These are phyloP conservation scores for Chromobotia macracanthus DNA, from an alignment of 2,797 vertebrate species.

Conservation along the genomic window DNA sequence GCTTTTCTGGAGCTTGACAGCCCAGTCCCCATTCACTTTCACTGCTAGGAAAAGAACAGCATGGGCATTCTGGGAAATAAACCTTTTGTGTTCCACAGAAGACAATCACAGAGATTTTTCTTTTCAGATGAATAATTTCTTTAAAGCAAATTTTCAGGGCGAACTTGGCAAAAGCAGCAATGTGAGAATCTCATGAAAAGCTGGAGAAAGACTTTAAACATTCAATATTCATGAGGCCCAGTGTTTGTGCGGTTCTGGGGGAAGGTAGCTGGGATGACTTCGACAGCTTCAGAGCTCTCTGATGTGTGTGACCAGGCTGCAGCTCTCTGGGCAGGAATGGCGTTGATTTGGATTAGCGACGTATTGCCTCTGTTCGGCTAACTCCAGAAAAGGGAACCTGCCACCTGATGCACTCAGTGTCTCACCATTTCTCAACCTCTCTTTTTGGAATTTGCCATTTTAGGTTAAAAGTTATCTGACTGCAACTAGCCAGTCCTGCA, in stretches of 20 bases:
- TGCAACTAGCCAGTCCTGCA: no score
- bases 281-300: conserved; percentile 57
- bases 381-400: conserved; percentile 59
- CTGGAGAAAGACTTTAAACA: conserved; percentile 58
- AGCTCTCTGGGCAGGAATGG: conserved; percentile 59
- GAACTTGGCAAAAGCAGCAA: neutral
- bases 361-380: conserved; percentile 60
- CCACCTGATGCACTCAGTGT: conserved; percentile 55
- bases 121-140: neutral
- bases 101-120: neutral
- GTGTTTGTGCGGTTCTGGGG: conserved; percentile 52
- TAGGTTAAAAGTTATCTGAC: no score
- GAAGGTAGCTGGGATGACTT: conserved; percentile 54
- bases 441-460: conserved; percentile 45
- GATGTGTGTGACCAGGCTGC: conserved; percentile 45
- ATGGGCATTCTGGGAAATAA: neutral
- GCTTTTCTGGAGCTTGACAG: neutral
- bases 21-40: neutral
- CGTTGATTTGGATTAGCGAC: conserved; percentile 65
- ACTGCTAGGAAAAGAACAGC: neutral
- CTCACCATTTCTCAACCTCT: conserved; percentile 10
- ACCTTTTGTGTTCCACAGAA: neutral
- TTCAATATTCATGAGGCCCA: conserved; percentile 56
- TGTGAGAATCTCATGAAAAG: conserved; percentile 28
- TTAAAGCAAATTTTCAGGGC: conserved; percentile 9